Evolutionary conservation across 2,797 vertebrate species (phyloP).

Genomic region (Sparus aurata): DNA sequence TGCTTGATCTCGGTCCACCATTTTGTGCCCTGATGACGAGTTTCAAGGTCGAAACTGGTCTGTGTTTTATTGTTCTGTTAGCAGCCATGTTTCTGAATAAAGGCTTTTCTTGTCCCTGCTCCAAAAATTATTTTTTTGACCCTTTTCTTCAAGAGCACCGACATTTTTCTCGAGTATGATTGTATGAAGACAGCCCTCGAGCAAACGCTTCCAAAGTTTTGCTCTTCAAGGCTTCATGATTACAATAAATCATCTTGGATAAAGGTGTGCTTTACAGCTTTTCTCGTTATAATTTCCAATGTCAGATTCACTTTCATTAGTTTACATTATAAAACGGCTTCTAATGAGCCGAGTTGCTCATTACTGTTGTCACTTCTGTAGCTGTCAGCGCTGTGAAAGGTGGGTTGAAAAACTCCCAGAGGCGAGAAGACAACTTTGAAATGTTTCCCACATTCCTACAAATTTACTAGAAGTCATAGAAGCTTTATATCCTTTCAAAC

Average conservation of each 20-base stretch:
- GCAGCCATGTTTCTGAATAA: too few relatives aligned
- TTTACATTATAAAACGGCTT: background rate
- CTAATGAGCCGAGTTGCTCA: background rate
- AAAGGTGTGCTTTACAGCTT: background rate
- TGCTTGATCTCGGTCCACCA: too few relatives aligned
- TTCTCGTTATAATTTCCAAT: too few relatives aligned
- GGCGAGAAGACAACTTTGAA: background rate
- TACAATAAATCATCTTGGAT: background rate
- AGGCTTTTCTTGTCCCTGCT: too few relatives aligned
- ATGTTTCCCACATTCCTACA: slow-evolving; percentile 27
- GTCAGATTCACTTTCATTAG: too few relatives aligned
- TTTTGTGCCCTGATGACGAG: too few relatives aligned
- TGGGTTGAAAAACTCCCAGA: slow-evolving; percentile 8
- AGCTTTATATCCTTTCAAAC: background rate
- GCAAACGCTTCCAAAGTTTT: background rate
- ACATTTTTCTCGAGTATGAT: too few relatives aligned
- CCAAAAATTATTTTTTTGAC: too few relatives aligned
- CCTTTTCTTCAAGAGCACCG: too few relatives aligned
- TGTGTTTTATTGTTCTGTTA: too few relatives aligned
- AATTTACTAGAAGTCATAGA: slow-evolving; percentile 7
- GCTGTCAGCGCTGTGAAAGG: background rate
- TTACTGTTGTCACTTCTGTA: background rate
- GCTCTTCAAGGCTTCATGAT: background rate
- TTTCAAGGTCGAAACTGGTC: too few relatives aligned
- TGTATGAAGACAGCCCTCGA: too few relatives aligned